These are phyloP conservation scores for Lepetodrilus schrolli DNA, from an alignment of 2,888 invertebrate genomes.

Conservation along the genomic window DNA sequence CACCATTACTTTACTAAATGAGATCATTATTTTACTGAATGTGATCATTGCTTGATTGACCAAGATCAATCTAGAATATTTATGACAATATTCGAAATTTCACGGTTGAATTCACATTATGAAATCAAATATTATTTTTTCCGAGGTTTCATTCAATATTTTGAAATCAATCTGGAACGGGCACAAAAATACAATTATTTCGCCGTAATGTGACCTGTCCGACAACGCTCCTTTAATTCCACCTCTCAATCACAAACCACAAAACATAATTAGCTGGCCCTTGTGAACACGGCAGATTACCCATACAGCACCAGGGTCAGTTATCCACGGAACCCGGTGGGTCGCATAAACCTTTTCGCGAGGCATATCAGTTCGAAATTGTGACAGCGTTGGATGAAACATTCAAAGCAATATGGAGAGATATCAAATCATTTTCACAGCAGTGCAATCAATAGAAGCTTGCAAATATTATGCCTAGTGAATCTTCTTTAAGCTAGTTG, in stretches of 20 bases:
- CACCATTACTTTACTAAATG: no score
- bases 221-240: no score
- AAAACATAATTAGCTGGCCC: background rate
- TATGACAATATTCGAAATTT: no score
- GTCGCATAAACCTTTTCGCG: background rate
- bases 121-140: no score
- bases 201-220: no score
- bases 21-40: no score
- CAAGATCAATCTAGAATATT: no score
- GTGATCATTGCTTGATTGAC: no score
- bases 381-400: background rate
- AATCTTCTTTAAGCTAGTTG: background rate
- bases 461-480: background rate
- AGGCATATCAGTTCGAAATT: background rate
- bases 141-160: no score
- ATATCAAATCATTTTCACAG: background rate
- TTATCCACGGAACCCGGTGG: background rate
- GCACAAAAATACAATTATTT: no score
- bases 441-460: slow-evolving; percentile 3
- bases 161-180: no score
- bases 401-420: background rate
- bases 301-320: background rate
- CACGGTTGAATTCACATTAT: no score
- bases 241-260: background rate
- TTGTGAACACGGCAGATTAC: background rate